Evolutionary conservation across 2,797 vertebrate genomes (phyloP).

Genomic region (Lepilemur septentrionalis): DNA sequence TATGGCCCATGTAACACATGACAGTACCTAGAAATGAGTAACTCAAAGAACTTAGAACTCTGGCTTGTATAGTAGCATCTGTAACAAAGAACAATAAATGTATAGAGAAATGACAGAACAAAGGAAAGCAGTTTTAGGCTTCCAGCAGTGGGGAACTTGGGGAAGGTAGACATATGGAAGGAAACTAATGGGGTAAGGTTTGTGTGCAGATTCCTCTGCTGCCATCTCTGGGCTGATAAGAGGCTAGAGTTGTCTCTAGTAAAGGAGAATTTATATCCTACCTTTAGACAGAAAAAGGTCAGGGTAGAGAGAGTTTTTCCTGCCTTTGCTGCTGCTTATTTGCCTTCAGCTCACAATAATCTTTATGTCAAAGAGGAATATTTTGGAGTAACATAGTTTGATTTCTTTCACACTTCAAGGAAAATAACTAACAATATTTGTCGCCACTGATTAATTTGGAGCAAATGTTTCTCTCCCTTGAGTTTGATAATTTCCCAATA

Average conservation of each 20-base stretch:
- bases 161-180: neutral
- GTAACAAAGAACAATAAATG: neutral
- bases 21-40: neutral
- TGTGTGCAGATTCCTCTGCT: neutral
- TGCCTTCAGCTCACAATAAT: neutral
- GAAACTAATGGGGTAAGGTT: neutral
- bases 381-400: neutral
- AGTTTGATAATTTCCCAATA: neutral
- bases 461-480: neutral
- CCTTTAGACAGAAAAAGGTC: neutral
- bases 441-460: neutral
- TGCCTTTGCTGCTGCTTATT: neutral
- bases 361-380: neutral
- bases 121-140: neutral
- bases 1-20: neutral
- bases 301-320: neutral
- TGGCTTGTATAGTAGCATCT: neutral
- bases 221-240: neutral
- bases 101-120: neutral
- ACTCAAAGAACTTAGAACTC: neutral
- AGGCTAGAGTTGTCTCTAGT: neutral
- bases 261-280: neutral
- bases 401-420: neutral
- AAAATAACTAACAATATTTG: neutral
- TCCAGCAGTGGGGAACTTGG: neutral